Evolutionary conservation across 2,113 vertebrate genomes (phyloP), one percentile per base, ranked within the genome.

Genomic region (Neogobius melanostomus): DNA sequence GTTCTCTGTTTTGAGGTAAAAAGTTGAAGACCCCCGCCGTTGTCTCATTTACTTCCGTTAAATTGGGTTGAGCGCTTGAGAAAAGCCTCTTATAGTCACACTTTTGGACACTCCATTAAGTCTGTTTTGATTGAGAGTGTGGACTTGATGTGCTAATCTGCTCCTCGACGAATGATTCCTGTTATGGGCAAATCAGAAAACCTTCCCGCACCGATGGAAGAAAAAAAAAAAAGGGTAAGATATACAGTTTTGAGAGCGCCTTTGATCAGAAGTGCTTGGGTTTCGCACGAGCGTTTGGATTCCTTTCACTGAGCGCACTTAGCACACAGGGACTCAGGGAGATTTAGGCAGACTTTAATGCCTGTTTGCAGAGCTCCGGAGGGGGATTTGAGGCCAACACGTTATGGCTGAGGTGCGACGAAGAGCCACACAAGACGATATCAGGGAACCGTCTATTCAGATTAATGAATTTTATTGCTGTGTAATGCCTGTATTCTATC

Each of bases 241-340:
- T 80, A 53, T 82, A 85, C 79, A 72, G 82, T 85, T 77, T 77
- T 63, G 45, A 74, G 66, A 87, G 87, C 89, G 79, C 83, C 88
- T 91, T 91, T 91, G 90, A 91, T 91, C 86, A 91, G 85, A 85
- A 82, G 83, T 77, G 86, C 90, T 91, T 89, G 69, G 84, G 86
- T 88, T 90, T 88, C 88, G 84, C 82, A 86, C 85, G 84, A 90
- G 88, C 54, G 88, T 63, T 71, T 87, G 83, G 90, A 82, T 86
- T 84, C 85, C 87, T 90, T 88, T 89, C 87, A 87, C 83, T 89
- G 87, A 82, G 57, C 82, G 84, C 7, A 76, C 84, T 88, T 86
- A 87, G 88, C 84, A 75, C 90, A 79, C 77, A 63, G 85, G 80
- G 83, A 82, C 87, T 89, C 56, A 69, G 71, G 78, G 87, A 36